phyloP scores from a whole-genome alignment of 1,140 invertebrate genomes.

The Neotoxoptera formosana region DNA sequence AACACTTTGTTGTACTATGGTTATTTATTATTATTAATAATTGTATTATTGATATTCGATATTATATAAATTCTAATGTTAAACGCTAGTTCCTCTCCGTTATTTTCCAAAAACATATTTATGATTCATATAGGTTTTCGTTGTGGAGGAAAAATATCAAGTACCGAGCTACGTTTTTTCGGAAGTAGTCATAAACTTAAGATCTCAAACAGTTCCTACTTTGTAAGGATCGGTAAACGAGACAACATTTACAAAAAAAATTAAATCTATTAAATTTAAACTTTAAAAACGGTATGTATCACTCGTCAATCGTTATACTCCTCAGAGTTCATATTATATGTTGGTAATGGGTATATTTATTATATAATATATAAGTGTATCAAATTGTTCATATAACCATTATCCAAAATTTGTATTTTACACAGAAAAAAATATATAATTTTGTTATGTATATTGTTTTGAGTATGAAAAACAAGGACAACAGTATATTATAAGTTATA shows the following conservation, averaged over 20 bases:
- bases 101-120: too few species aligned
- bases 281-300: neutral
- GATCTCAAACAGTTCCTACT: neutral
- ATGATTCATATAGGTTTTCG: too few species aligned
- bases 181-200: neutral
- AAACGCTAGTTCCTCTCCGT: too few species aligned
- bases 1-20: too few species aligned
- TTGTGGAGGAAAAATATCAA: too few species aligned
- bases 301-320: neutral
- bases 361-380: too few species aligned
- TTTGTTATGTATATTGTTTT: too few species aligned
- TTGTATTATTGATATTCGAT: too few species aligned
- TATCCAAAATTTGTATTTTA: neutral
- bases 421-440: neutral
- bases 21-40: too few species aligned
- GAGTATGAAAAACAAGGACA: too few species aligned
- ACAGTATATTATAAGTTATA: too few species aligned
- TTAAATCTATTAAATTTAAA: neutral
- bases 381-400: neutral
- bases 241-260: neutral
- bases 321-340: neutral
- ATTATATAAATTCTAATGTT: too few species aligned
- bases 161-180: neutral
- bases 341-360: neutral
- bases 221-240: neutral